These are phyloP conservation scores for Drosophila tropicalis DNA, from an alignment of 1,140 invertebrate species.

Conservation along the genomic window DNA sequence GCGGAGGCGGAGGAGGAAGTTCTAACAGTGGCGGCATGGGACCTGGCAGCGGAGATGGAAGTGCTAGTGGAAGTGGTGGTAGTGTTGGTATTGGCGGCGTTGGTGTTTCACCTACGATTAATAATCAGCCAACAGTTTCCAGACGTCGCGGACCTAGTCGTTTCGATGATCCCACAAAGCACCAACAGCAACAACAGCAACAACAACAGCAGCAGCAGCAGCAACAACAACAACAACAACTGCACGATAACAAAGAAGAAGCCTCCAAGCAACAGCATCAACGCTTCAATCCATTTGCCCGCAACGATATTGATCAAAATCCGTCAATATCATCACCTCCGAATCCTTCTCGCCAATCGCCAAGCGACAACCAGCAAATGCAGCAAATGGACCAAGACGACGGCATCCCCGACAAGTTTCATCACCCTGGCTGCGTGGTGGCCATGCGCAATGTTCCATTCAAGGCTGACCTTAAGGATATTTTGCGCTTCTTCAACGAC, in stretches of 20 bases:
- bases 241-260: slow-evolving; percentile 28
- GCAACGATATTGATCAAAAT: slow-evolving; percentile 11
- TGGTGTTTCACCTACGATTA: background rate
- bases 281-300: slow-evolving; percentile 66
- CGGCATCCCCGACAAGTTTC: slow-evolving; percentile 86
- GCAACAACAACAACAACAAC: slow-evolving; percentile 18
- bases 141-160: slow-evolving; percentile 68
- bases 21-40: background rate
- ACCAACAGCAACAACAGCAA: slow-evolving; percentile 16
- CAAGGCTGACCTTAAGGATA: slow-evolving; percentile 92
- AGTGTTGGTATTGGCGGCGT: too few relatives aligned
- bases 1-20: background rate
- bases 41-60: background rate
- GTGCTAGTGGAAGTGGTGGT: background rate
- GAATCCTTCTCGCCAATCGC: background rate
- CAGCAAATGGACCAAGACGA: slow-evolving; percentile 10
- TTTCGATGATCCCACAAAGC: slow-evolving; percentile 43
- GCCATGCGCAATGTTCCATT: slow-evolving; percentile 94
- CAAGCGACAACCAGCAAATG: background rate
- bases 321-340: background rate
- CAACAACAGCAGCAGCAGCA: slow-evolving; percentile 20
- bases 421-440: slow-evolving; percentile 91
- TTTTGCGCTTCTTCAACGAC: slow-evolving; percentile 92
- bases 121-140: slow-evolving; percentile 7
- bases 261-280: slow-evolving; percentile 42